Base-by-base conservation (phyloP, 2,797 vertebrate species). In the Rhyacichthys aspro region DNA sequence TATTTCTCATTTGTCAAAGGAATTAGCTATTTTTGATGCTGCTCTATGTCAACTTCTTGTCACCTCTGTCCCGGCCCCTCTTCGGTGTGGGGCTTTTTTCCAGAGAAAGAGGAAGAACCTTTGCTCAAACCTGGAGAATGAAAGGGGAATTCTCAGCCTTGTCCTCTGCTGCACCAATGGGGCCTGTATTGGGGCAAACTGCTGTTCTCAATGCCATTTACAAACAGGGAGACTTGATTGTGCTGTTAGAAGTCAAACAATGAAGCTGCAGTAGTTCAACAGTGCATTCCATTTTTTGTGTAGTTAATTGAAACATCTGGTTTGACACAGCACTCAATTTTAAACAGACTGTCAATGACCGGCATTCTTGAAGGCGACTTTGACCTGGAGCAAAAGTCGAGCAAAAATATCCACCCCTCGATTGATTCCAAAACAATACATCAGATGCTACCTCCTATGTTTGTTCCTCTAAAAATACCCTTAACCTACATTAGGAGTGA, bases 101-200 rank as follows among this genome's bases (percentile, higher is more conserved):
- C 63, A 69, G 44, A 28, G 36, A 34, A 38, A n/a, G 67, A 75
- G 73, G 76, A 71, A 62, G 66, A 64, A 59, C 28, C 43, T 49
- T 14, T 9, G 46, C 23, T 63, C 36, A 17, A 34, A 33, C 76
- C 55, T 46, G 66, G 69, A 59, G 63, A 81, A 66, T 47, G 68
- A 76, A 33, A 62, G 62, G 15, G n/a, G 42, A 43, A 70, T 28
- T 55, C 66, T 59, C 70, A 76, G 67, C 55, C 77, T 70, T 78
- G 32, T 38, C 54, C 70, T 68, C 19, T 58, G 55, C 68, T 74
- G 68, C 37, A 39, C 70, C 55, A 55, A 39, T 75, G 88, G 74
- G 88, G 86, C 87, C 89, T 79, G 62, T 61, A 49, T 65, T 8
- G 77, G 82, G 79, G 74, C 73, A 68, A 68, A 88, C 34, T 63